Evolutionary conservation across 2,888 invertebrate species (phyloP), one percentile per base, ranked within the genome.

Genomic region (Gortyna flavago): DNA sequence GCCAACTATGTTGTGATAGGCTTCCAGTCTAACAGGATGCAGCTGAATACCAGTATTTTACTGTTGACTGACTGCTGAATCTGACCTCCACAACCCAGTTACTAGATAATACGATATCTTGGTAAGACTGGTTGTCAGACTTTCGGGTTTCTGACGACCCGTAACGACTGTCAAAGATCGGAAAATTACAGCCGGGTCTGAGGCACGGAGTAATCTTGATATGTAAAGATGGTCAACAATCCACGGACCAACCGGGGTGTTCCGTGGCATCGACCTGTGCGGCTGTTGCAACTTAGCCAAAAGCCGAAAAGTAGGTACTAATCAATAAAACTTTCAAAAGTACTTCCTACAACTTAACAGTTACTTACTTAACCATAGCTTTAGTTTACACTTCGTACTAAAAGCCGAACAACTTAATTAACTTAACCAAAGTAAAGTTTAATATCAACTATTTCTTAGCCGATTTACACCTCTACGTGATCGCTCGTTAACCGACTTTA

Each of bases 381-480:
- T 64, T 57, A 65, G 48, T 51, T 48, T 51, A 76, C 16, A 48
- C 21, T 57, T 57, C 51, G 48, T 32, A 81, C 59, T 76, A 25
- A 51, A 59, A 9, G n/a, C 51, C 9, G 21, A 83, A 83, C 65
- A 35, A 66, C 79, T 76, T 82, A 65, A 82, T 82, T 79, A 41
- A 16, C 61, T 61, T 65, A 62, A 71, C 57, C 62, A 69, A 86
- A 79, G 62, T 69, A 41, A 75, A 78, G 66, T 72, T 57, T 83
- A 76, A 74, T 78, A 77, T 65, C 65, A 84, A 79, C 51, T 76
- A 84, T 84, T 73, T 64, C 48, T 67, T 59, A 57, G 44, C 8
- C 61, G 61, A 76, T 83, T 79, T 79, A 83, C 86, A 86, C 86
- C 51, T 59, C 57, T 44, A 73, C 65, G 67, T 72, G 68, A 73